phyloP scores from a whole-genome alignment of 2,113 vertebrate genomes.

The Bostrychus sinensis region DNA sequence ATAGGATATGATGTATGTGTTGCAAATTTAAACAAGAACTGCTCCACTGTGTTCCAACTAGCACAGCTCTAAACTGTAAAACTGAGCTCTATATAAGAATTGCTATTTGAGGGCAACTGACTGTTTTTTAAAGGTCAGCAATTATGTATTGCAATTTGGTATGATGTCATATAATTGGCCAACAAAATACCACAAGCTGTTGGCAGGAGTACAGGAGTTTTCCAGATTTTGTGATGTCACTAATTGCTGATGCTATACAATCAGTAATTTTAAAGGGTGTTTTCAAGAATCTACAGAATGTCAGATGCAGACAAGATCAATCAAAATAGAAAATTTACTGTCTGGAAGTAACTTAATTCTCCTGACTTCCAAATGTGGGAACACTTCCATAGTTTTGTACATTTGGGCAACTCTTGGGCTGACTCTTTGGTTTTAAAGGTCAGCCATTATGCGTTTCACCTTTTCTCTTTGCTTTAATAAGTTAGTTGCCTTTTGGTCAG shows the following conservation, averaged over 20 bases:
- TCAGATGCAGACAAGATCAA: not conserved
- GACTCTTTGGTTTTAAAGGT: constrained; percentile 6
- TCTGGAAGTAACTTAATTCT: not conserved
- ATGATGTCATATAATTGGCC: not conserved
- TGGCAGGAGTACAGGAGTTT: too few relatives aligned
- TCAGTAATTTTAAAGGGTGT: not conserved
- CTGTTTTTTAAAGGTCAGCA: not conserved
- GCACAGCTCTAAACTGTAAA: not conserved
- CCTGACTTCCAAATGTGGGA: not conserved
- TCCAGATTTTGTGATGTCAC: not conserved
- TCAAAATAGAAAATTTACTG: not conserved
- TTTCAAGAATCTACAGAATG: not conserved
- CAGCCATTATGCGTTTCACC: not conserved
- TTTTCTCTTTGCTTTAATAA: not conserved
- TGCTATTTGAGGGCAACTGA: not conserved
- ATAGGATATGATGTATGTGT: not conserved
- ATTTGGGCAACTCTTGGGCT: not conserved
- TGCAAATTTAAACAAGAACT: not conserved
- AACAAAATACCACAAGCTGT: not conserved
- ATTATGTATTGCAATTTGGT: not conserved
- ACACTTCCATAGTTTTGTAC: not conserved
- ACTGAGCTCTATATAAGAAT: not conserved
- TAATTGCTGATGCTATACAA: too few relatives aligned
- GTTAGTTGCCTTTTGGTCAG: constrained; percentile 3
- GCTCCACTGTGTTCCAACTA: not conserved